Evolutionary conservation across 1,140 invertebrate species (phyloP).

Genomic region (Rhagoletis pomonella): DNA sequence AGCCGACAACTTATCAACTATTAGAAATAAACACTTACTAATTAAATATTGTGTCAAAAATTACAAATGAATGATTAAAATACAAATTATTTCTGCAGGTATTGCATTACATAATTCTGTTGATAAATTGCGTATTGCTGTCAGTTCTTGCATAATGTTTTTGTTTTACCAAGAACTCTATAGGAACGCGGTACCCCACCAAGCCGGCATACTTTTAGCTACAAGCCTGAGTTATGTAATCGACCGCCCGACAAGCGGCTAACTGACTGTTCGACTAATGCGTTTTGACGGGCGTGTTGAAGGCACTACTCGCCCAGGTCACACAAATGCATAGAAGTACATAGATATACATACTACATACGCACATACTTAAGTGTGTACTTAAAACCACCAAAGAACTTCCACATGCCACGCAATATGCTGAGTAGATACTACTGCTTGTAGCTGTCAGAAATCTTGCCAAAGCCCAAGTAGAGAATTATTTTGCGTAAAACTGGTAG

Average conservation of each 20-base stretch:
- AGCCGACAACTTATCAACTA: background rate
- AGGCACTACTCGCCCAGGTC: background rate
- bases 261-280: slow-evolving; percentile 5
- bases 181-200: background rate
- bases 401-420: background rate
- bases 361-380: background rate
- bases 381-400: background rate
- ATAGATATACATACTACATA: background rate
- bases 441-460: background rate
- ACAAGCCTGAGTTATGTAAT: background rate
- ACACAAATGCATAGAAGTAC: background rate
- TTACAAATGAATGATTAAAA: background rate
- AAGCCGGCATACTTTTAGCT: background rate
- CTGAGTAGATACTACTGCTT: background rate
- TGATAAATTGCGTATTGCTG: background rate
- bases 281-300: slow-evolving; percentile 23
- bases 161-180: too few relatives aligned
- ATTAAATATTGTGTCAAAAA: background rate
- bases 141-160: slow-evolving; percentile 6
- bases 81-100: background rate
- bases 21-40: background rate
- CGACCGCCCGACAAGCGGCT: background rate
- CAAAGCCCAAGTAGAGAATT: background rate
- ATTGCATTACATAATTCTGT: background rate
- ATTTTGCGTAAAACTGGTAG: slow-evolving; percentile 45